phyloP scores from a whole-genome alignment of 1,140 invertebrate genomes.

The Chironomus striatipennis region DNA sequence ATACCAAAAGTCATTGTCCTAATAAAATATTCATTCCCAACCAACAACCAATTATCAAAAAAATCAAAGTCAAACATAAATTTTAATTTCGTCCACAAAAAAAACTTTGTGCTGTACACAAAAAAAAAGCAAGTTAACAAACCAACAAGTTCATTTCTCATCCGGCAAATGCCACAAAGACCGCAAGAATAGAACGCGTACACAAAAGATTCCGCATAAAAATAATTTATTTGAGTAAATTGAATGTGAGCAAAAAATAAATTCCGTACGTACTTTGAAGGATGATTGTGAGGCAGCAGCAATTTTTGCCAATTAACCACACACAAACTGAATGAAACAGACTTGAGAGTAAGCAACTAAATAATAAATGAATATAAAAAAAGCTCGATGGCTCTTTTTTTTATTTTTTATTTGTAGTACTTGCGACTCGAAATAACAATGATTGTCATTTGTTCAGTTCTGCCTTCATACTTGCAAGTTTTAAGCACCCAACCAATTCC shows the following conservation, averaged over 20 bases:
- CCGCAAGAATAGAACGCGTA: too few species aligned
- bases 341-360: background rate
- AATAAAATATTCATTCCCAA: too few species aligned
- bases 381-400: too few species aligned
- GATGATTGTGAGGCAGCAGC: background rate
- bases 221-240: slow-evolving; percentile 17
- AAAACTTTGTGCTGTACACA: too few species aligned
- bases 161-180: too few species aligned
- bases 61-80: too few species aligned
- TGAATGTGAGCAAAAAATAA: slow-evolving; percentile 10
- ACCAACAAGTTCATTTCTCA: too few species aligned
- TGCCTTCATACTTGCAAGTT: background rate
- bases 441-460: slow-evolving; percentile 10
- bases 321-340: background rate
- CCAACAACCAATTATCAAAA: too few species aligned
- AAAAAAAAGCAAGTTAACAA: too few species aligned
- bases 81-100: too few species aligned
- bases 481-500: slow-evolving; percentile 6
- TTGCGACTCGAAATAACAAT: slow-evolving; percentile 8
- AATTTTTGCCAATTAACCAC: slow-evolving; percentile 22
- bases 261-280: background rate
- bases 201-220: background rate
- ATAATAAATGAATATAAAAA: background rate
- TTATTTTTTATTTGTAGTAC: too few species aligned
- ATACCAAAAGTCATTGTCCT: too few species aligned